A percentile compares a stretch with the other conserved stretches of the same genome.
phyloP scores from a whole-genome alignment of 2,113 vertebrate species.

The Speoplatyrhinus poulsoni region DNA sequence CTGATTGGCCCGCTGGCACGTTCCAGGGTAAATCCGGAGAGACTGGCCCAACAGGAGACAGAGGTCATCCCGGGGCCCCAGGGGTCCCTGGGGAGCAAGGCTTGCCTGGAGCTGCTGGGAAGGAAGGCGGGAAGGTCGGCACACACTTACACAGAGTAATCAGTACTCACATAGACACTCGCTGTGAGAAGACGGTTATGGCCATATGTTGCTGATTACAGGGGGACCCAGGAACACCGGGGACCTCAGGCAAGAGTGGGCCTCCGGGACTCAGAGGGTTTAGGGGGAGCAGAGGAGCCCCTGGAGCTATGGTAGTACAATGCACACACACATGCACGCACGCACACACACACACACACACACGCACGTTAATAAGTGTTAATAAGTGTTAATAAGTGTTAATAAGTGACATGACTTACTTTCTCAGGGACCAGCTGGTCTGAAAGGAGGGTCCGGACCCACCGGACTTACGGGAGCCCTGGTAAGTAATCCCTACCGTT shows the following conservation, averaged over 20 bases:
- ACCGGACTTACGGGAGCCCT: conserved; percentile 83
- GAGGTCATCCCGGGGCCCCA: conserved; percentile 92
- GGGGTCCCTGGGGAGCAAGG: conserved; percentile 95
- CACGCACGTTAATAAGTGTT: neutral
- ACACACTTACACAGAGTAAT: neutral
- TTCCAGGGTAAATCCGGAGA: conserved; percentile 92
- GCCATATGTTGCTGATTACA: conserved; percentile 45
- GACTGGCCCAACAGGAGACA: conserved; percentile 89
- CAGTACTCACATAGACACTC: neutral
- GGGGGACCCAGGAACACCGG: conserved; percentile 90
- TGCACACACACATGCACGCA: neutral
- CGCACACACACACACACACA: neutral
- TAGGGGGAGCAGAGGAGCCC: conserved; percentile 88
- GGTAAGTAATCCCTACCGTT: conserved; percentile 77
- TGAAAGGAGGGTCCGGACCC: conserved; percentile 93
- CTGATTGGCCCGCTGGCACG: neutral
- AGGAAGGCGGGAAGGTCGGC: conserved; percentile 94
- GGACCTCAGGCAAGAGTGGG: conserved; percentile 88
- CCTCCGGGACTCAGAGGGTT: conserved; percentile 91
- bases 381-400: neutral
- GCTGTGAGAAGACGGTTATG: neutral
- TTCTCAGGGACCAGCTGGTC: conserved; percentile 84
- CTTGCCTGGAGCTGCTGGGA: conserved; percentile 90
- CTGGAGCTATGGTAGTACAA: conserved; percentile 84
- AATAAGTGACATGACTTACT: conserved; percentile 4